Evolutionary conservation across 2,113 vertebrate genomes (phyloP), one percentile per base, ranked within the genome.

Genomic region (Gallinago media): DNA sequence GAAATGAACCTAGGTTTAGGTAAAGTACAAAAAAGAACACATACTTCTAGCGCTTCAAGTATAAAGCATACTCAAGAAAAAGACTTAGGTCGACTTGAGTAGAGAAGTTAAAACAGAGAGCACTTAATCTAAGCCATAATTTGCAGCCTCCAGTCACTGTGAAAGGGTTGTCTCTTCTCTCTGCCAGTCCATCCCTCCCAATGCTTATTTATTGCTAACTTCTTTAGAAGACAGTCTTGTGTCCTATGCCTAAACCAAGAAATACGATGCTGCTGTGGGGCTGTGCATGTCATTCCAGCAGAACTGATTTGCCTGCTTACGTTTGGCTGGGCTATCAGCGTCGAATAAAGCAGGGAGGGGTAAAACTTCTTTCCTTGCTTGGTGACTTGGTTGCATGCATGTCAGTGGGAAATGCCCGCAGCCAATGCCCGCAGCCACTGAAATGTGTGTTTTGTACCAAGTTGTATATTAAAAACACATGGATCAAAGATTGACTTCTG

Each of bases 221-320:
- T 88, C 44, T 74, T 81, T 44, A 89, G 62, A 75, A 93, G 34
- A 17, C 42, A 31, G 26, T 71, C 36, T 63, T 63, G 56, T 31
- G 8, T 81, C 44, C 34, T 81, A 2, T 67, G 47, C 65, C 49
- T 78, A 34, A 68, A 50, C 34, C 50, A 89, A 68, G 73, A 78
- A 80, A 63, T 38, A 31, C 0, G 2, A 32, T 65, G 49, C 36
- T 89, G 88, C 38, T 88, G 44, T 47, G 50, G 42, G 47, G 3
- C 46, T 81, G 19, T 73, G 10, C 29, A 3, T 70, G 27, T 83
- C 46, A 58, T 84, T 76, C 68, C 8, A 6, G 74, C 44, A 94
- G 88, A 92, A 82, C 17, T 85, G 49, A 75, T 88, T 88, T 59
- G 92, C 44, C 65, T 75, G 15, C 62, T 88, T 79, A 9, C 9